Base-by-base conservation (phyloP, 2,888 invertebrate species). In the Epinotia brunnichana region DNA sequence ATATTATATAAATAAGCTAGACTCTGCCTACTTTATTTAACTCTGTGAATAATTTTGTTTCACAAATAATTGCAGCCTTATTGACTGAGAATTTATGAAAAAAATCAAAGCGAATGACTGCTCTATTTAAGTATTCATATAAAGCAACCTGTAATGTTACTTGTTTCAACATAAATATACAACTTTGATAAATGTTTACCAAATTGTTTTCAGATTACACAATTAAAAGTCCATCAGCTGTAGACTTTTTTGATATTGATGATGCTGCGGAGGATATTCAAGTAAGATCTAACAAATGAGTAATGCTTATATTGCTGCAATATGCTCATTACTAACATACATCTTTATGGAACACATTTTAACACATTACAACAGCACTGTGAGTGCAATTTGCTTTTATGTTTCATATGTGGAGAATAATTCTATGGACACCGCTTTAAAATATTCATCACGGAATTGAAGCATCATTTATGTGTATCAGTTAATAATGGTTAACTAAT, bases 221-320 rank as follows among this genome's bases (percentile, higher is more conserved):
- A 19, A 82, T 87, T 73, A 94, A 94, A 82, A 94, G 94, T 81
- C 94, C 94, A 63, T 92, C 96, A 17, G 99, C 99, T 0, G 94
- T 97, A 19, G 99, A 99, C 88, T 99, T 96, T 88, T 99, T 97
- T 74, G 98, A 99, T 85, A 98, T 99, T 79, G 97, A 95, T 80
- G 99, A 99, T 92, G 90, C 96, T n/a, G 98, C 97, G 0, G 98
- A 98, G 74, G 99, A 98, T 74, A 85, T 90, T 3, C 93, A 93
- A 79, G 94, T 95, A 78, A 87, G 83, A 59, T 17, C 10, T 19
- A 24, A 62, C 63, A 41, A 63, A 4, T 1, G 5, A 41, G 24
- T 39, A 19, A 41, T 63, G 62, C 67, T 68, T 72, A 24, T 41
- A 35, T 57, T 63, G 73, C 68, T 72, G 57, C n/a, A 57, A 61